Evolutionary conservation across 2,888 invertebrate species (phyloP).

Genomic region (Epinotia ramella): DNA sequence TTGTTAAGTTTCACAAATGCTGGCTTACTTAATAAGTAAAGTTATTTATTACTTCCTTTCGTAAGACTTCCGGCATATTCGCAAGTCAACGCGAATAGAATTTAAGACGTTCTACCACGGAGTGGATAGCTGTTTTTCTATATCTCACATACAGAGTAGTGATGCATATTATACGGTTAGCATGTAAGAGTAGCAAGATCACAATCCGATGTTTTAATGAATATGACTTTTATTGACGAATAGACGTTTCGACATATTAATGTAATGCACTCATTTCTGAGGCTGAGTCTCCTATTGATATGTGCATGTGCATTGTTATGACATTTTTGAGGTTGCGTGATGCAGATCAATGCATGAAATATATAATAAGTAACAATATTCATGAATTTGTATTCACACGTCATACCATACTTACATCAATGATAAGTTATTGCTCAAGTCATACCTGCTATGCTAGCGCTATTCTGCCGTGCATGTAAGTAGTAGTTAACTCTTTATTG

Average conservation of each 20-base stretch:
- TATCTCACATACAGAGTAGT: neutral
- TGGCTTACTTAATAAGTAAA: too few relatives aligned
- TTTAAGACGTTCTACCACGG: too few relatives aligned
- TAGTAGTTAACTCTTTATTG: too few relatives aligned
- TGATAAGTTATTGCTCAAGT: too few relatives aligned
- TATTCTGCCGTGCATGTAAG: too few relatives aligned
- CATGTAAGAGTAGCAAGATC: conserved; percentile 2
- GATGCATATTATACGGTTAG: neutral
- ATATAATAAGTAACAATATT: neutral
- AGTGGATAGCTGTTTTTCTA: too few relatives aligned
- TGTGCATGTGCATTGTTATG: neutral
- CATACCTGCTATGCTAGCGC: too few relatives aligned
- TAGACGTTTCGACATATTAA: neutral
- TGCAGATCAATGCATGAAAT: neutral
- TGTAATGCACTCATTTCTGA: conserved; percentile 3
- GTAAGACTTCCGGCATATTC: too few relatives aligned
- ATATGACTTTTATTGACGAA: conserved; percentile 12
- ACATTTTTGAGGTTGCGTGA: neutral
- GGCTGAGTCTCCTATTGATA: conserved; percentile 6
- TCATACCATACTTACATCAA: neutral
- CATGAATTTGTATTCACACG: neutral
- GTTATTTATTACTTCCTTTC: too few relatives aligned
- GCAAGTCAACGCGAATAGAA: too few relatives aligned
- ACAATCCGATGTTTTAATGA: conserved; percentile 30
- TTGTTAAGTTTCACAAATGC: too few relatives aligned